Evolutionary conservation across 2,888 invertebrate genomes (phyloP), one percentile per base, ranked within the genome.

Genomic region (Malachius bipustulatus): DNA sequence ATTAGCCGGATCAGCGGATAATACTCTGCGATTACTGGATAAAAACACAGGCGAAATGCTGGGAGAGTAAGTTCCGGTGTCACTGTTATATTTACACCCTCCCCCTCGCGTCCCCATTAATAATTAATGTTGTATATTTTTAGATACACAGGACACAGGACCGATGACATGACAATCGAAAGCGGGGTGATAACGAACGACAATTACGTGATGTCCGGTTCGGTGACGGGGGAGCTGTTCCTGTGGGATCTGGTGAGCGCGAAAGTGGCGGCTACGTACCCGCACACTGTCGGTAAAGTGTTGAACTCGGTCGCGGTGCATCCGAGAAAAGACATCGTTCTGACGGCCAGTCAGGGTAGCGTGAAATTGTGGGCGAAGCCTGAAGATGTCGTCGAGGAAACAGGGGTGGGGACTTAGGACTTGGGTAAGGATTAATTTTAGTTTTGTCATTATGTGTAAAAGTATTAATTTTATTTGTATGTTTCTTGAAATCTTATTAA

Each of bases 161-260:
- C 82, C 32, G 77, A 73, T 41, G 84, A 91, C 52, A 84, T 82
- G 58, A 80, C 82, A 50, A 71, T 96, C 28, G 94, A 96, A 62
- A 87, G 87, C 56, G 79, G 81, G 34, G 73, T 94, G 1, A 80
- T 87, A 59, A 69, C 75, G 35, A 82, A 77, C 43, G 96, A 97
- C 57, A 81, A 80, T 30, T 78, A 81, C 48, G 76, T 98, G 29
- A 65, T 96, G 27, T 85, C 88, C 12, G 97, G 97, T 0, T 93
- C 94, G 0, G 82, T 82, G 9, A 81, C 83, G 40, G 96, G 96
- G 0, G 70, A 73, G 46, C 65, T 91, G 4, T 85, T 82, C 66
- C 75, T 79, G 48, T 99, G 93, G 88, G 90, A 94, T 63, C 68
- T 98, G 28, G 75, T 94, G 3, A 80, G 81, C 42, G 77, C 77